Base-by-base conservation (phyloP, 1,140 invertebrate species). In the Pemphigus obesinymphae region DNA sequence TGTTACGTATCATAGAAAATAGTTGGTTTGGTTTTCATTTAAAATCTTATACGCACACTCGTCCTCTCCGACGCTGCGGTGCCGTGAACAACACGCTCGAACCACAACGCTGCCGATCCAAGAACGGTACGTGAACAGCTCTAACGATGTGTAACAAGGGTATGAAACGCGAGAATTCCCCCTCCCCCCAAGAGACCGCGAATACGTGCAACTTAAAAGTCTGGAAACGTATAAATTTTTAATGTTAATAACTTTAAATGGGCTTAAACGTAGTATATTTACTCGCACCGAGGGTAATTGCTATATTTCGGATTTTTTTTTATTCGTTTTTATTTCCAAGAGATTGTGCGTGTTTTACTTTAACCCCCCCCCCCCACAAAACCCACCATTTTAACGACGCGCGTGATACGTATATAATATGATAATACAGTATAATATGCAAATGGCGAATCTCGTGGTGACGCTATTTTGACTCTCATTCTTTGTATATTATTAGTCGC, bases 1-100 rank as follows among this genome's bases (percentile, higher is more conserved):
- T n/a, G 5, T n/a, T n/a, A 53, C 45, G 72, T 45, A 50, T 73
- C 72, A n/a, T n/a, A n/a, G n/a, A n/a, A n/a, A n/a, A n/a, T n/a
- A n/a, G n/a, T n/a, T n/a, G n/a, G 72, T 75, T 75, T 75, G 48
- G 31, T 75, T 75, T 53, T 75, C 43, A 53, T 75, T 75, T 75
- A 50, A 53, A 50, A 75, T 15, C 26, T 3, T 31, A 31, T 15
- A 48, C 45, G 50, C 70, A 0, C 1, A n/a, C 8, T 10, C 45
- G 11, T 15, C 45, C 45, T 15, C 45, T 58, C 37, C 8, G 55
- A 26, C 55, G 7, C 17, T 8, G 8, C 55, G 7, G 4, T 8
- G 8, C 13, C 45, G 13, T 2, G 13, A 7, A 48, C 45, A 13
- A 15, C 13, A 48, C 45, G 15, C 48, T 15, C 43, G 13, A 4